phyloP scores from a whole-genome alignment of 2,113 vertebrate species.

The Meleagris gallopavo region DNA sequence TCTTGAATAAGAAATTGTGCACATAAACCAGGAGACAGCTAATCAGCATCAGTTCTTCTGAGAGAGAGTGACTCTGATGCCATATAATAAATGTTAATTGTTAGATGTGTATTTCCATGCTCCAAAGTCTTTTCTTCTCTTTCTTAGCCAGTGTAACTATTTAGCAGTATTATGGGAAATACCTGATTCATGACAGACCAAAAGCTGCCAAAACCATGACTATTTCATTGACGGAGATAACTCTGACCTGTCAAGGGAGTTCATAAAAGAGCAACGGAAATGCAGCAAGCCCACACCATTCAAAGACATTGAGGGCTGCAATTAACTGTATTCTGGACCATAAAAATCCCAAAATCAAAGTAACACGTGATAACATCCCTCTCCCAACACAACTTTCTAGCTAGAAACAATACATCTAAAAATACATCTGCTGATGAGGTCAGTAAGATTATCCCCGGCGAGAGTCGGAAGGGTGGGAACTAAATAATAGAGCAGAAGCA shows the following conservation, averaged over 20 bases:
- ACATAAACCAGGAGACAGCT: not conserved
- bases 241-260: not conserved
- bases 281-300: constrained; percentile 1
- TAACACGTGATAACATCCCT: not conserved
- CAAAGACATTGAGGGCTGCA: not conserved
- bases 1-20: not conserved
- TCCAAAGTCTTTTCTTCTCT: not conserved
- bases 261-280: not conserved
- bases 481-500: constrained; percentile 34
- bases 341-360: constrained; percentile 22
- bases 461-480: constrained; percentile 29
- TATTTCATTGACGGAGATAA: not conserved
- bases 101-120: not conserved
- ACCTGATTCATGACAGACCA: not conserved
- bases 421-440: constrained; percentile 63
- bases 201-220: not conserved
- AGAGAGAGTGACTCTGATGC: not conserved
- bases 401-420: constrained; percentile 59
- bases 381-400: not conserved
- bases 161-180: not conserved
- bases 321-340: not conserved
- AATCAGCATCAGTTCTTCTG: accelerated
- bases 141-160: not conserved
- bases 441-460: not conserved
- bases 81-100: not conserved